These are phyloP conservation scores for Hoplostethus atlanticus DNA, from an alignment of 2,797 vertebrate genomes.

Conservation along the genomic window DNA sequence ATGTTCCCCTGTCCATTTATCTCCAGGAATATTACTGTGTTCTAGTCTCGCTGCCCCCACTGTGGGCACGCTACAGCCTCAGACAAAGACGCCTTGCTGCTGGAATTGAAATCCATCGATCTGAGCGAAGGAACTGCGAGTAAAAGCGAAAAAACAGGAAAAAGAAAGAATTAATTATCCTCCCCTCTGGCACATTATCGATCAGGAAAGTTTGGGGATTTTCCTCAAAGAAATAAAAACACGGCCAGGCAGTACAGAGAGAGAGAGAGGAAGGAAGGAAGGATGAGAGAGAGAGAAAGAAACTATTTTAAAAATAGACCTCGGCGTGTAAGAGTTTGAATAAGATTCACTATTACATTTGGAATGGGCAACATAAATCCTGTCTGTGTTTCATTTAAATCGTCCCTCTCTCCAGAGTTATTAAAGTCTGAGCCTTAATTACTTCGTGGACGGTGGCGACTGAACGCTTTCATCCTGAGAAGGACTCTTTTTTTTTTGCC, in stretches of 20 bases:
- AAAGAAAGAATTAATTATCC: constrained; percentile 39
- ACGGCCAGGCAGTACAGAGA: constrained; percentile 25
- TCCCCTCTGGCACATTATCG: constrained; percentile 53
- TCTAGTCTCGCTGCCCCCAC: background rate
- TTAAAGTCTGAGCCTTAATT: constrained; percentile 74
- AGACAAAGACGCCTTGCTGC: constrained; percentile 40
- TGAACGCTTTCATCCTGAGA: constrained; percentile 57
- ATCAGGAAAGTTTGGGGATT: constrained; percentile 54
- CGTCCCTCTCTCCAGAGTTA: constrained; percentile 59
- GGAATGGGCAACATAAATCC: constrained; percentile 69
- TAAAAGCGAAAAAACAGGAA: constrained; percentile 29
- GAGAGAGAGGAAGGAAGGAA: constrained; percentile 25
- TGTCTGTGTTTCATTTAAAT: constrained; percentile 65
- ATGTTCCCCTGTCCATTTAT: constrained; percentile 25
- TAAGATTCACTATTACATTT: constrained; percentile 47
- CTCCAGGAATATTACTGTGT: constrained; percentile 21
- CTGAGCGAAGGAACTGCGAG: constrained; percentile 27
- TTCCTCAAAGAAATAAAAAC: constrained; percentile 31
- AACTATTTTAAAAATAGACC: constrained; percentile 49
- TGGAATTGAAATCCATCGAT: constrained; percentile 61
- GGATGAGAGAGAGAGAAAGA: constrained; percentile 4
- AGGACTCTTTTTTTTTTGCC: constrained; percentile 26
- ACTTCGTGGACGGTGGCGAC: constrained; percentile 60
- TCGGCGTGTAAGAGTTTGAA: constrained; percentile 45
- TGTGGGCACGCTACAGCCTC: background rate